phyloP scores from a whole-genome alignment of 2,113 vertebrate genomes.

The Microcebus tavaratra region DNA sequence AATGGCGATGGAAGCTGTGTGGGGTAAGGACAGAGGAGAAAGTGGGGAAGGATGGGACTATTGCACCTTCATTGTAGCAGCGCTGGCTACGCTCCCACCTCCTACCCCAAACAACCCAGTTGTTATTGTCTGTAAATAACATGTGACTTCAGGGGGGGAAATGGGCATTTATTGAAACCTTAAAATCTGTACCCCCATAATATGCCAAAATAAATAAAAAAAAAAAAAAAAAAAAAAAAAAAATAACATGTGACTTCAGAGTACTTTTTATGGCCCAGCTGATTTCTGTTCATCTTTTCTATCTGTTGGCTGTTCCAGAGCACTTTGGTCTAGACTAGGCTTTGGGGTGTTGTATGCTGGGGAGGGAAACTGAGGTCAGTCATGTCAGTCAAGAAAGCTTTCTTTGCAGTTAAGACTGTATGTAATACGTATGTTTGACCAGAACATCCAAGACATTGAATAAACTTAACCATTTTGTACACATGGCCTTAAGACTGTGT shows the following conservation, averaged over 20 bases:
- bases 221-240: too few species aligned
- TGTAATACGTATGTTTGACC: not conserved
- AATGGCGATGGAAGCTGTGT: not conserved
- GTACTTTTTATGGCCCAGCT: not conserved
- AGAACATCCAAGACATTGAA: not conserved
- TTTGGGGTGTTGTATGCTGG: not conserved
- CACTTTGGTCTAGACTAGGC: not conserved
- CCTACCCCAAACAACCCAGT: not conserved
- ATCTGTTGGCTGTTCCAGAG: not conserved
- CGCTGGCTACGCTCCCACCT: not conserved
- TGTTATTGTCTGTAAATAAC: not conserved
- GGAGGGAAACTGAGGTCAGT: not conserved
- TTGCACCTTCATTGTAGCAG: not conserved
- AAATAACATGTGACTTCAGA: not conserved
- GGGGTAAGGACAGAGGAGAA: not conserved
- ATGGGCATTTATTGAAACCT: too few species aligned
- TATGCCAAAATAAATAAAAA: too few species aligned
- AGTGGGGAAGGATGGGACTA: not conserved
- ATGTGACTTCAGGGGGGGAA: not conserved
- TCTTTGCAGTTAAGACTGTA: not conserved
- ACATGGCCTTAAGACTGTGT: not conserved
- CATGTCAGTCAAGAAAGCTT: not conserved
- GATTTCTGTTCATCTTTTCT: constrained; percentile 4
- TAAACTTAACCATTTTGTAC: constrained; percentile 52
- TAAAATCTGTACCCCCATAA: too few species aligned